Percentiles rank a stretch among this genome's conserved stretches.
Conservation (phyloP, 2,113 vertebrate genomes). For the Callionymus lyra region DNA sequence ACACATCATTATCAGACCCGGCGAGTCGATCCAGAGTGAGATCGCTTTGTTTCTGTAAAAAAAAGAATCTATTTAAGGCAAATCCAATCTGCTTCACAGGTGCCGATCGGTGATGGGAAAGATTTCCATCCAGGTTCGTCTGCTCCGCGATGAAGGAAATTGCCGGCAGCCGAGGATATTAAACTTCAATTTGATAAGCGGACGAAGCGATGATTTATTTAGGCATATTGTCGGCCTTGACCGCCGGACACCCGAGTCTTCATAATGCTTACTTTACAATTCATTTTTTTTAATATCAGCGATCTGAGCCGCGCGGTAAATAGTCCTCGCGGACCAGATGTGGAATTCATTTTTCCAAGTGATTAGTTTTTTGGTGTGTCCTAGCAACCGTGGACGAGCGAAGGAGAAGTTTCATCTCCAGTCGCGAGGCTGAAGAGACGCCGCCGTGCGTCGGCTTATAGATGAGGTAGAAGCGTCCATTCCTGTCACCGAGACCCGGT, state of each 20-base stretch:
- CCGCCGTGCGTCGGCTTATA: too few relatives aligned
- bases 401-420: too few relatives aligned
- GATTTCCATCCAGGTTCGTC: constrained; percentile 49
- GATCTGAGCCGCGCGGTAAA: constrained; percentile 31
- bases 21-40: constrained; percentile 8
- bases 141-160: constrained; percentile 55
- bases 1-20: too few relatives aligned
- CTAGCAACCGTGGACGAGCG: constrained; percentile 30
- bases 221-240: constrained; percentile 46
- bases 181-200: constrained; percentile 58
- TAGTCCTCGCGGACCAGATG: constrained; percentile 33
- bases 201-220: constrained; percentile 61
- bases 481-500: too few relatives aligned
- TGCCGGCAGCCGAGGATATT: constrained; percentile 57
- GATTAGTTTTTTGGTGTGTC: constrained; percentile 47
- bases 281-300: constrained; percentile 21
- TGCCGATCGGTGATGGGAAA: constrained; percentile 54
- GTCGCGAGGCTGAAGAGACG: too few relatives aligned
- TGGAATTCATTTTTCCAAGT: constrained; percentile 34
- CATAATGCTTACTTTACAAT: constrained; percentile 33
- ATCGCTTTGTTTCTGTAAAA: constrained; percentile 64
- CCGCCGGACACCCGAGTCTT: constrained; percentile 41
- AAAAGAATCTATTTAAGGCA: constrained; percentile 63
- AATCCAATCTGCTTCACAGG: constrained; percentile 61
- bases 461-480: too few relatives aligned